Percentiles rank a stretch among this genome's conserved stretches.
Evolutionary conservation across 2,797 vertebrate genomes (phyloP).

Genomic region (Argya squamiceps): DNA sequence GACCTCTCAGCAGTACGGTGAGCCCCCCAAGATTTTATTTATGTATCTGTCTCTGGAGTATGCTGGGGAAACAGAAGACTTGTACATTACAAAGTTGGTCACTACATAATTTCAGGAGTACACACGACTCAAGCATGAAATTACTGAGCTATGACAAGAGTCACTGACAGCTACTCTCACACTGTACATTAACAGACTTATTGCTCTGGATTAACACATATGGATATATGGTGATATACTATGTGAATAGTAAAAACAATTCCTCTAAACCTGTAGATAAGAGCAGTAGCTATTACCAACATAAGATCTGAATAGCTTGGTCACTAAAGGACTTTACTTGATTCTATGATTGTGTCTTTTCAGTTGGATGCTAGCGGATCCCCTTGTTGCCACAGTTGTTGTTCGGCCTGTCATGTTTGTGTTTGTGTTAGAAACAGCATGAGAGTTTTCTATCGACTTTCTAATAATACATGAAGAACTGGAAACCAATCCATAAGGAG

Average conservation of each 20-base stretch:
- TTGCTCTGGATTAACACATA: background rate
- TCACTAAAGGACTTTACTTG: background rate
- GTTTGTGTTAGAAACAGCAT: conserved; percentile 50
- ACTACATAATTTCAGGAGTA: background rate
- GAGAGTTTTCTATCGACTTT: conserved; percentile 32
- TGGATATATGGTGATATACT: background rate
- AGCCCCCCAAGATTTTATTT: background rate
- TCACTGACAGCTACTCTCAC: background rate
- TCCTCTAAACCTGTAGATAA: background rate
- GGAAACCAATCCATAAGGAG: conserved; percentile 36
- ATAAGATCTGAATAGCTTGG: background rate
- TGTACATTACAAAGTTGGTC: background rate
- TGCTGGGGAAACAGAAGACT: background rate
- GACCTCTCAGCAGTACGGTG: background rate
- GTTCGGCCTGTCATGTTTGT: conserved; percentile 19
- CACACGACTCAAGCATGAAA: background rate
- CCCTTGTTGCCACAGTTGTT: background rate
- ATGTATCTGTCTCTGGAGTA: background rate
- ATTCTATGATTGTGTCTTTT: background rate
- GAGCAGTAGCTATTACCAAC: background rate
- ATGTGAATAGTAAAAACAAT: background rate
- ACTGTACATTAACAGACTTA: background rate
- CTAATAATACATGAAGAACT: conserved; percentile 40
- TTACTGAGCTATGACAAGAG: background rate
- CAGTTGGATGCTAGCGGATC: conserved; percentile 16